phyloP scores from a whole-genome alignment of 2,888 invertebrate genomes.

The Argynnis bischoffii region DNA sequence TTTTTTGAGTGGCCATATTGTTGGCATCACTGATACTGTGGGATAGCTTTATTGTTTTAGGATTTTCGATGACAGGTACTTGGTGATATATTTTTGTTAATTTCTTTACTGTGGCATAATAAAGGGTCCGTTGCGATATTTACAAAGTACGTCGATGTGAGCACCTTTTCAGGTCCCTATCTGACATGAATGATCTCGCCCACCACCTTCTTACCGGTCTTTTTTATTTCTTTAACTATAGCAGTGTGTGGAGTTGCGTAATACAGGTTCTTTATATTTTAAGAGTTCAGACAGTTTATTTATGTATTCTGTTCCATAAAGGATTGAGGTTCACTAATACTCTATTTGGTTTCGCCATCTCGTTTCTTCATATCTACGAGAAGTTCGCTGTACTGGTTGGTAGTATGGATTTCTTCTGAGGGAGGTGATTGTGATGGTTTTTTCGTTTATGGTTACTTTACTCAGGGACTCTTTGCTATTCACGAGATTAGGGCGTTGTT shows the following conservation, averaged over 20 bases:
- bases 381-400: no score
- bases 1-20: background rate
- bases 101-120: constrained; percentile 18
- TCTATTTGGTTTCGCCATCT: no score
- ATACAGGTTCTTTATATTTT: background rate
- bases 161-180: background rate
- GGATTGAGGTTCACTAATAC: no score
- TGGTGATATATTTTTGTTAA: constrained; percentile 17
- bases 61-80: constrained; percentile 37
- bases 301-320: no score
- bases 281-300: no score
- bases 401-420: no score
- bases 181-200: background rate
- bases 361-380: no score
- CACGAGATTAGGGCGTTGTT: no score
- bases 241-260: background rate
- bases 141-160: background rate
- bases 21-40: background rate
- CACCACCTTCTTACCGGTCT: background rate
- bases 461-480: no score
- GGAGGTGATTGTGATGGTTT: no score
- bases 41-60: constrained; percentile 33
- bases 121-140: background rate
- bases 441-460: no score
- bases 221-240: background rate